Base-by-base conservation (phyloP, 1,140 invertebrate genomes). In the Magallana angulata region DNA sequence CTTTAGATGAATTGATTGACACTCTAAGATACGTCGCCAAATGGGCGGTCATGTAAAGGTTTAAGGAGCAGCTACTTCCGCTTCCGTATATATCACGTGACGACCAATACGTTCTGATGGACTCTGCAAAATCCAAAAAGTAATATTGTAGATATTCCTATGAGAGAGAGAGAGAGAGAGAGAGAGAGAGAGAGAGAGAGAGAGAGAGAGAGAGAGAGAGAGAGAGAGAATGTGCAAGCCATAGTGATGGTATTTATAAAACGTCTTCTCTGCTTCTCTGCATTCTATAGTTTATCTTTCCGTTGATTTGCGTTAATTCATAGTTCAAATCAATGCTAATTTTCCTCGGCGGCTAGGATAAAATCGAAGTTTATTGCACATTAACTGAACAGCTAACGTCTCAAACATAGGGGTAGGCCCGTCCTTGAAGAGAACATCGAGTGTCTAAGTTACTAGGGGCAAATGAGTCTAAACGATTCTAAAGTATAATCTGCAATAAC, bases 81-180 rank as follows among this genome's bases (percentile, higher is more conserved):
- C 24, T 76, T 76, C 68, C 68, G 24, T 76, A 30, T 76, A 76
- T 76, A 11, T 76, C 24, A 76, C 68, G 68, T 36, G 68, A 76
- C 7, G 9, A 4, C 68, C 68, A 76, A 12, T 76, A 30, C 8
- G 68, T 76, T 36, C 24, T 76, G 6, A 8, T 4, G 24, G 12
- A 18, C 68, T 76, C 68, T 76, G 12, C 24, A 30, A 12, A 7
- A 36, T 76, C 36, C 36, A 64, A 64, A 64, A 64, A 16, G 18
- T 7, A 64, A n/a, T 18, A 64, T n/a, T n/a, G 7, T 16, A 16
- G 8, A 64, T 64, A 64, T 48, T 48, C 5, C 5, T 48, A 48
- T 48, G 36, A 64, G 12, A 64, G 7, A 64, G 18, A 64, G 7
- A n/a, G 36, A 64, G 12, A 64, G 7, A 64, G 18, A 64, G 60